phyloP scores from a whole-genome alignment of 1,140 invertebrate genomes.

The Diploscapter pachys region DNA sequence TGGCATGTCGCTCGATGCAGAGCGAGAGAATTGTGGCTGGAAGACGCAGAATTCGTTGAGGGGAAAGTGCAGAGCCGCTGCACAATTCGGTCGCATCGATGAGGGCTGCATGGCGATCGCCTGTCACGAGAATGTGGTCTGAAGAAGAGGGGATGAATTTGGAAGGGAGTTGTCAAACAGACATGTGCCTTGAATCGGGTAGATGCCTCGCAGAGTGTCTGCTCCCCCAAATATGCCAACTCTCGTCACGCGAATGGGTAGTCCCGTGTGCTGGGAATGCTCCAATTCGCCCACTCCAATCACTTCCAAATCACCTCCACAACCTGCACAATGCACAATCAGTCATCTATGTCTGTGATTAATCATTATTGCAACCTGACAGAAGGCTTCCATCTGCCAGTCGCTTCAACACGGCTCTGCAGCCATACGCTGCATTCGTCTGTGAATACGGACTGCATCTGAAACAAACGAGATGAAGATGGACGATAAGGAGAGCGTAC shows the following conservation, averaged over 20 bases:
- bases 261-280: constrained; percentile 22
- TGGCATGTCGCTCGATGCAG: constrained; percentile 21
- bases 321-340: constrained; percentile 8
- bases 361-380: too few relatives aligned
- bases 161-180: background rate
- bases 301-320: constrained; percentile 28
- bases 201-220: constrained; percentile 15
- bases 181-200: constrained; percentile 14
- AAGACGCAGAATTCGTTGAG: constrained; percentile 17
- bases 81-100: constrained; percentile 17
- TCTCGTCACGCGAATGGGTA: constrained; percentile 24
- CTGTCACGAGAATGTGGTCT: constrained; percentile 28
- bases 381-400: too few relatives aligned
- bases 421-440: too few relatives aligned
- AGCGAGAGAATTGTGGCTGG: constrained; percentile 25
- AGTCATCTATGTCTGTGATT: too few relatives aligned
- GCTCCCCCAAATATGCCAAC: constrained; percentile 22
- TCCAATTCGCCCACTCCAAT: constrained; percentile 11
- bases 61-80: constrained; percentile 13
- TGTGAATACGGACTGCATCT: too few relatives aligned
- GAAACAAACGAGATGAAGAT: too few relatives aligned
- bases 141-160: background rate
- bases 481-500: too few relatives aligned
- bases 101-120: constrained; percentile 12
- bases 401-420: too few relatives aligned